phyloP scores from a whole-genome alignment of 2,797 vertebrate species.

The Sternotherus odoratus region DNA sequence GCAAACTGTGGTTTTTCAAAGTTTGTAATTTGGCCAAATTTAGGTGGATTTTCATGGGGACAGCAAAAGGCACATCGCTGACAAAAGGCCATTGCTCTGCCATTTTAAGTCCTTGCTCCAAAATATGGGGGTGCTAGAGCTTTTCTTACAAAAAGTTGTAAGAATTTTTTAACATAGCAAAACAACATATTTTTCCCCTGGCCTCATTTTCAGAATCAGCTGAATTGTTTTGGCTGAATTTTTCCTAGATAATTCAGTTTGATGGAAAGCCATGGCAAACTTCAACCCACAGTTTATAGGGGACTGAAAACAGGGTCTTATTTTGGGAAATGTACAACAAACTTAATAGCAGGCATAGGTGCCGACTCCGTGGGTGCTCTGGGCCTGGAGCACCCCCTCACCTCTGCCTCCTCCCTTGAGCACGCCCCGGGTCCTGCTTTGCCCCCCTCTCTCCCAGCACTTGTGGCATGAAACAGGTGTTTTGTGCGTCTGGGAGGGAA shows the following conservation, averaged over 20 bases:
- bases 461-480: too few relatives aligned
- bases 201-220: constrained; percentile 39
- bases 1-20: neutral
- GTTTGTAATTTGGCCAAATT: neutral
- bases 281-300: constrained; percentile 45
- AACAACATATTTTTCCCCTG: neutral
- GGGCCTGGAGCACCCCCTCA: too few relatives aligned
- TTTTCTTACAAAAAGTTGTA: constrained; percentile 14
- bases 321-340: constrained; percentile 30
- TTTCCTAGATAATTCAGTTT: neutral
- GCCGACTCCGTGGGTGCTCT: too few relatives aligned
- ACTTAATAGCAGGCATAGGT: constrained; percentile 1
- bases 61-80: constrained; percentile 1
- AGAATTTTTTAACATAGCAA: neutral
- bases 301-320: constrained; percentile 53
- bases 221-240: constrained; percentile 5
- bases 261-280: constrained; percentile 52
- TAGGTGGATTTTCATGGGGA: neutral
- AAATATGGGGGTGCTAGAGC: neutral
- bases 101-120: constrained; percentile 12
- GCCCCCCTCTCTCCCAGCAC: too few relatives aligned
- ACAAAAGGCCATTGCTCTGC: neutral
- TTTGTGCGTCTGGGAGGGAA: too few relatives aligned
- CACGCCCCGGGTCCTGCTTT: too few relatives aligned
- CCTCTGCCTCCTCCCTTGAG: too few relatives aligned